Percentiles rank a stretch among this genome's conserved stretches.
Evolutionary conservation across 2,113 vertebrate species (phyloP).

Genomic region (Mirza zaza): DNA sequence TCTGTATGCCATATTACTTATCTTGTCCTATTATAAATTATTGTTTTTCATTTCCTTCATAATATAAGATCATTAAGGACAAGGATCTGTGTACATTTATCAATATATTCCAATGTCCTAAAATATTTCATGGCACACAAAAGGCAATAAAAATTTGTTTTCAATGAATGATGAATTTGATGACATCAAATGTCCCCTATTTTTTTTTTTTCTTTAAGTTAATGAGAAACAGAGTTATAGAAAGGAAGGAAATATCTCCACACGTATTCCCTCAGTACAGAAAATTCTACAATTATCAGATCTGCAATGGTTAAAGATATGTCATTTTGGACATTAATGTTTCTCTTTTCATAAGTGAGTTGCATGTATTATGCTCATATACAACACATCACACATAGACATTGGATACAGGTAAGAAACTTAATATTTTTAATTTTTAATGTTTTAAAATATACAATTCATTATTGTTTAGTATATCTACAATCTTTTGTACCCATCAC

Average conservation of each 20-base stretch:
- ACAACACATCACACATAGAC: background rate
- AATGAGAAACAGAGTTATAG: background rate
- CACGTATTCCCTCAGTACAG: background rate
- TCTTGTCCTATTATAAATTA: background rate
- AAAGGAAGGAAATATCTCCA: background rate
- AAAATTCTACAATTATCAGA: background rate
- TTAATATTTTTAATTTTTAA: background rate
- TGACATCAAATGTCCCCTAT: background rate
- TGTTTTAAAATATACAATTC: background rate
- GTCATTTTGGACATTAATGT: background rate
- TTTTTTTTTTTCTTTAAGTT: background rate
- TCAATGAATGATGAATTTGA: background rate
- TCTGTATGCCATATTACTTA: background rate
- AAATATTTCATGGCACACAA: background rate
- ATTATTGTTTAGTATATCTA: background rate
- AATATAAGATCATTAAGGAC: background rate
- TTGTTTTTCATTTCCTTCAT: background rate
- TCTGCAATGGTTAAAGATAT: background rate
- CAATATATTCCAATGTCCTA: background rate
- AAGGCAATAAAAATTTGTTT: background rate
- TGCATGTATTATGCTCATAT: background rate
- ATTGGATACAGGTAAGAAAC: background rate
- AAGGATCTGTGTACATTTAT: background rate
- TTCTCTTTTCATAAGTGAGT: background rate
- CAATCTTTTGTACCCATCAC: background rate